A percentile compares a stretch with the other conserved stretches of the same genome.
Evolutionary conservation across 2,797 vertebrate species (phyloP).

Genomic region (Picus viridis): DNA sequence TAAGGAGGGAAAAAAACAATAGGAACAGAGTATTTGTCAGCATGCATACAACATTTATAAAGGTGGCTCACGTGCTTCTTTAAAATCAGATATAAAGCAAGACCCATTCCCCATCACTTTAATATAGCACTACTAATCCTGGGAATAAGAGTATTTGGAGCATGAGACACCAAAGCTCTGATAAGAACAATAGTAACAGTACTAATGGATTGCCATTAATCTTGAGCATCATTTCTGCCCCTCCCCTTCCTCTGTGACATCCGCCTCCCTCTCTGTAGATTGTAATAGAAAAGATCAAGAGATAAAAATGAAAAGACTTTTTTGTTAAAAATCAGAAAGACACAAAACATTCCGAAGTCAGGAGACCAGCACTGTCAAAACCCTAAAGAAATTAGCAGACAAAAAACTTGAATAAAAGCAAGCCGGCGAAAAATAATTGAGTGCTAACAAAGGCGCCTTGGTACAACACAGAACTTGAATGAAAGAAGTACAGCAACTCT

Average conservation of each 20-base stretch:
- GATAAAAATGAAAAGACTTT: not conserved
- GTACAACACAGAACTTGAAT: not conserved
- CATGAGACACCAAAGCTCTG: not conserved
- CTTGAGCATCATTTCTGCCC: not conserved
- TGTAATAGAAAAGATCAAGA: constrained; percentile 48
- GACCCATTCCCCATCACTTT: not conserved
- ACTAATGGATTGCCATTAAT: not conserved
- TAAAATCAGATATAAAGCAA: constrained; percentile 3
- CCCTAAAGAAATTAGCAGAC: constrained; percentile 3
- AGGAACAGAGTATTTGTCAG: constrained; percentile 47
- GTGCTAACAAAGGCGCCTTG: not conserved
- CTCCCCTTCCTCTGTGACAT: not conserved
- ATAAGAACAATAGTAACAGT: constrained; percentile 24
- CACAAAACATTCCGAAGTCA: constrained; percentile 1
- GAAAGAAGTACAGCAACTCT: not conserved
- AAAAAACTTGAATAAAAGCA: constrained; percentile 17
- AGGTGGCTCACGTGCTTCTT: not conserved
- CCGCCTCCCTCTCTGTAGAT: not conserved
- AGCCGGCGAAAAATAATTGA: not conserved
- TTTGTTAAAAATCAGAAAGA: constrained; percentile 35
- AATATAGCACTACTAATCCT: not conserved
- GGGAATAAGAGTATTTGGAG: not conserved
- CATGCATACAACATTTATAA: not conserved
- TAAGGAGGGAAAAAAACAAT: constrained; percentile 53
- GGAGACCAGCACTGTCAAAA: not conserved